A percentile compares a stretch with the other conserved stretches of the same genome.
Evolutionary conservation across 2,888 invertebrate genomes (phyloP).

Genomic region (Torymus auratus): DNA sequence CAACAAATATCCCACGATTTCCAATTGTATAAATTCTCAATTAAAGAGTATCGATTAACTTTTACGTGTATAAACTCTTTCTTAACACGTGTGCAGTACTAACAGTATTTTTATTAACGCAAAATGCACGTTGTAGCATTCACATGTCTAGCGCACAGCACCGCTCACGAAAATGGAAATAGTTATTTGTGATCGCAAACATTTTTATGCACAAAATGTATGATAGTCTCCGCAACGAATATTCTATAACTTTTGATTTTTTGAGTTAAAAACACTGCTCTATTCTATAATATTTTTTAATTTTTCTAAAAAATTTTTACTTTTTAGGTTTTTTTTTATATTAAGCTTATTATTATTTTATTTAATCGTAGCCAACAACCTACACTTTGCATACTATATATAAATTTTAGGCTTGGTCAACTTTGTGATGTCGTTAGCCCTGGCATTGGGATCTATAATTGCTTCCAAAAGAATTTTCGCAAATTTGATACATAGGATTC

Average conservation of each 20-base stretch:
- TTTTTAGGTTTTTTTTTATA: not conserved
- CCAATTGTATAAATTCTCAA: slow-evolving; percentile 15
- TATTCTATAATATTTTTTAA: slow-evolving; percentile 10
- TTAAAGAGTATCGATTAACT: slow-evolving; percentile 14
- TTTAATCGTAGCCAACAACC: slow-evolving; percentile 30
- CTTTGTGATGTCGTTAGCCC: slow-evolving; percentile 79
- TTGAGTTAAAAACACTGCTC: not conserved
- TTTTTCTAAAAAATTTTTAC: slow-evolving; percentile 11
- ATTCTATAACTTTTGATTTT: not conserved
- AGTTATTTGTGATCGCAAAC: slow-evolving; percentile 21
- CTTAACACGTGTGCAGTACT: slow-evolving; percentile 56
- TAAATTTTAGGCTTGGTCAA: slow-evolving; percentile 77
- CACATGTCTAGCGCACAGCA: slow-evolving; percentile 51
- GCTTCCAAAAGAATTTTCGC: slow-evolving; percentile 82
- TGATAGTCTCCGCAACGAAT: not conserved
- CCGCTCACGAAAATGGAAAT: slow-evolving; percentile 39
- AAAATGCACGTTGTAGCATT: slow-evolving; percentile 48
- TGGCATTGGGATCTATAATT: slow-evolving; percentile 80
- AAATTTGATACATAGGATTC: slow-evolving; percentile 78
- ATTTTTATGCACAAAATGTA: not conserved
- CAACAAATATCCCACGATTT: slow-evolving; percentile 10
- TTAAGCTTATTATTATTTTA: slow-evolving; percentile 11
- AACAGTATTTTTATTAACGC: slow-evolving; percentile 50
- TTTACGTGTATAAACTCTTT: slow-evolving; percentile 35
- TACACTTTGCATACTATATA: slow-evolving; percentile 55